These are phyloP conservation scores for Alauda arvensis DNA, from an alignment of 2,797 vertebrate species.

Conservation along the genomic window DNA sequence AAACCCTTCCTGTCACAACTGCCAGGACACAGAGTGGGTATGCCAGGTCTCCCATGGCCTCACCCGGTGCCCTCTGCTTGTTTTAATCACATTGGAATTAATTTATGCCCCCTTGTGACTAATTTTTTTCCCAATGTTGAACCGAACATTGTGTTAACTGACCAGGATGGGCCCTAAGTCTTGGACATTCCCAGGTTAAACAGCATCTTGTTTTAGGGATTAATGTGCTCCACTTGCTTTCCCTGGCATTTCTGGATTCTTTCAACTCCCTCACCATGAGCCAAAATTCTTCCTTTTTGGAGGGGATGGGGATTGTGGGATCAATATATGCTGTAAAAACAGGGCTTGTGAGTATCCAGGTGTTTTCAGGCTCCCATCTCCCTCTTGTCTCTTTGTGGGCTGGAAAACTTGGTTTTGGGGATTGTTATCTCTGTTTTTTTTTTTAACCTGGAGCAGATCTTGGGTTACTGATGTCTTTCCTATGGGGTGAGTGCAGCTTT, in stretches of 20 bases:
- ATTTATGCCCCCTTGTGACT: background rate
- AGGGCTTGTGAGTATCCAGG: background rate
- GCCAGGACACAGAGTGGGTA: fast-evolving
- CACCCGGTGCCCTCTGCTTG: fast-evolving
- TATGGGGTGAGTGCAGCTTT: fast-evolving
- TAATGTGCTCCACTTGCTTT: fast-evolving
- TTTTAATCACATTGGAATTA: background rate
- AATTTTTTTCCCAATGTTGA: background rate
- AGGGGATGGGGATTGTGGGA: too few relatives aligned
- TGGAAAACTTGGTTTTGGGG: background rate
- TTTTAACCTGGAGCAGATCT: background rate
- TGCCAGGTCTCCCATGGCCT: background rate
- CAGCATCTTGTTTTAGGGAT: background rate
- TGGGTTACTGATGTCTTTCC: background rate
- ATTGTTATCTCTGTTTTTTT: background rate
- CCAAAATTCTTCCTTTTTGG: background rate
- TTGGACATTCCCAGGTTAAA: background rate
- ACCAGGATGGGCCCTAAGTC: background rate
- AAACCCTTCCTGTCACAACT: fast-evolving
- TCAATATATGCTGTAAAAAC: fast-evolving
- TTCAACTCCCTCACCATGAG: background rate
- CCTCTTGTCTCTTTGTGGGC: fast-evolving
- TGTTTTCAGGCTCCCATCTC: fast-evolving
- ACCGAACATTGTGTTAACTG: background rate
- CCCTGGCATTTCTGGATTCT: background rate